Percentiles rank a stretch among this genome's conserved stretches.
Evolutionary conservation across 2,113 vertebrate species (phyloP).

Genomic region (Paradisaea rubra): DNA sequence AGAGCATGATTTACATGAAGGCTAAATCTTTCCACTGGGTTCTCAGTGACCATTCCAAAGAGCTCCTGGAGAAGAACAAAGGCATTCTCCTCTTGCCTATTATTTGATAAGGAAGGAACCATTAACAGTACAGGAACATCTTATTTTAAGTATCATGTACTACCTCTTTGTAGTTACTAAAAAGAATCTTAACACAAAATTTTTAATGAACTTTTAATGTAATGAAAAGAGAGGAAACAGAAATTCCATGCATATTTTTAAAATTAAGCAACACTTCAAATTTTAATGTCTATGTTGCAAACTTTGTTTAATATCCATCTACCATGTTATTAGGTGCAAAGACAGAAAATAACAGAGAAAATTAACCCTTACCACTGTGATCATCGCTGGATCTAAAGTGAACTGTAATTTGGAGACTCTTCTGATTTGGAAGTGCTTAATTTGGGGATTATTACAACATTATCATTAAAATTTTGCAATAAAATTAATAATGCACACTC

Average conservation of each 20-base stretch:
- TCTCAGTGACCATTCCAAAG: background rate
- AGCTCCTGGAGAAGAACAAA: background rate
- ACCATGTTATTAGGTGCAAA: background rate
- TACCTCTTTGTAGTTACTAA: background rate
- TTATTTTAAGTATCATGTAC: background rate
- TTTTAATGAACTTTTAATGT: background rate
- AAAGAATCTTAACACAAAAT: background rate
- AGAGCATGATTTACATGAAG: background rate
- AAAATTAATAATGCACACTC: background rate
- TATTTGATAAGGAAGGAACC: background rate
- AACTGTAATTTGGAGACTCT: background rate
- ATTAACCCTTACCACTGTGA: background rate
- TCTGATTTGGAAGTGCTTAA: background rate
- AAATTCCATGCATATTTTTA: background rate
- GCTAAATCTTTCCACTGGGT: background rate
- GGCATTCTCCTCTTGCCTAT: background rate
- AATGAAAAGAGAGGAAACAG: background rate
- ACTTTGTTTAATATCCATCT: background rate
- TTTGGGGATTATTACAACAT: background rate
- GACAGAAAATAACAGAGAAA: background rate
- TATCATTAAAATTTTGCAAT: background rate
- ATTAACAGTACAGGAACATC: background rate
- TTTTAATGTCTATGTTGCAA: background rate
- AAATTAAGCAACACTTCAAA: background rate
- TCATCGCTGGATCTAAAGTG: background rate